Conservation (phyloP, 2,888 invertebrate genomes). For the Scaeva pyrastri region DNA sequence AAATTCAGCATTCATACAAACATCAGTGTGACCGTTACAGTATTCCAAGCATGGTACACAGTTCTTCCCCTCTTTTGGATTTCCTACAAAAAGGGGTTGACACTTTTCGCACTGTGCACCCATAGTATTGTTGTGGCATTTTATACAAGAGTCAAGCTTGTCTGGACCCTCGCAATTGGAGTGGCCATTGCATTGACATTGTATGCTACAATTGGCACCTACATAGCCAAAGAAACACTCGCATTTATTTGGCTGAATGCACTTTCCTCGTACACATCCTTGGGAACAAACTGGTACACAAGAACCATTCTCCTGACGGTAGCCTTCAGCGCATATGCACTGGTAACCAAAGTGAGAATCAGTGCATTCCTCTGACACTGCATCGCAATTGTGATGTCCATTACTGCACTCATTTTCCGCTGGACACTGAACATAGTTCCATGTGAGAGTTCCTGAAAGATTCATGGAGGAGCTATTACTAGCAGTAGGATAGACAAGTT, state of each 20-base stretch:
- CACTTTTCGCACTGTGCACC: conserved; percentile 97
- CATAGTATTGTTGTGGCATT: conserved; percentile 96
- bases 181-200: conserved; percentile 97
- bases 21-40: conserved; percentile 94
- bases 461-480: conserved; percentile 81
- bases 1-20: conserved; percentile 88
- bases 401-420: conserved; percentile 97
- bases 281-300: conserved; percentile 93
- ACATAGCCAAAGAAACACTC: conserved; percentile 97
- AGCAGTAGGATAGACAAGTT: conserved; percentile 85
- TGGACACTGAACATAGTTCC: conserved; percentile 96
- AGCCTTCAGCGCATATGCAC: conserved; percentile 92
- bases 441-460: conserved; percentile 87
- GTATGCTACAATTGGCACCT: conserved; percentile 96
- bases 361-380: conserved; percentile 93
- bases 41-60: conserved; percentile 95
- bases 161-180: conserved; percentile 95
- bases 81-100: conserved; percentile 95
- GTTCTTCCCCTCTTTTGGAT: conserved; percentile 92
- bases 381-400: conserved; percentile 95
- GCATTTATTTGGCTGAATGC: conserved; percentile 93
- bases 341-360: conserved; percentile 89
- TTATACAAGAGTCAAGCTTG: conserved; percentile 90
- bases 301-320: conserved; percentile 87
- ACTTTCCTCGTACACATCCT: conserved; percentile 94